Percentiles rank a stretch among this genome's conserved stretches.
Evolutionary conservation across 2,888 invertebrate species (phyloP).

Genomic region (Lucinisca nassula): DNA sequence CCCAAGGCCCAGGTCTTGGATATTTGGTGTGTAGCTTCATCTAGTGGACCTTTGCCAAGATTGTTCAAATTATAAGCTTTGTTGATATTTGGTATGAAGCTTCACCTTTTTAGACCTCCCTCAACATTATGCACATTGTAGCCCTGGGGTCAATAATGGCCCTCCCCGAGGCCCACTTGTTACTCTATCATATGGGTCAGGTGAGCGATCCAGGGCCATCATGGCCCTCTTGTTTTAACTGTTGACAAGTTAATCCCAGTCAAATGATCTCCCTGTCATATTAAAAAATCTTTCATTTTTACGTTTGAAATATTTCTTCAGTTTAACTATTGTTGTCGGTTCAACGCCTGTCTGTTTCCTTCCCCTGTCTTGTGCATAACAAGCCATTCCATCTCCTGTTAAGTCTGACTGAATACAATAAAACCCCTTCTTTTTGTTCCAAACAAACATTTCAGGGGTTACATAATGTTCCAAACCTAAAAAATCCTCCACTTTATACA

Average conservation of each 20-base stretch:
- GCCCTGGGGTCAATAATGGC: no score
- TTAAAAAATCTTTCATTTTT: constrained; percentile 90
- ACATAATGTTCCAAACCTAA: constrained; percentile 78
- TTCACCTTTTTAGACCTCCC: no score
- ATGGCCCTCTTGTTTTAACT: no score
- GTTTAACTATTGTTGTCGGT: constrained; percentile 26
- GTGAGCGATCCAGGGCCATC: no score
- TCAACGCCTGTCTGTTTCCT: constrained; percentile 89
- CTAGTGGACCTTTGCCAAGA: no score
- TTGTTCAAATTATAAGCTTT: no score
- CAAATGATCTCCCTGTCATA: constrained; percentile 96
- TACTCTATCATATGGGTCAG: no score
- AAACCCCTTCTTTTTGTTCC: constrained; percentile 98
- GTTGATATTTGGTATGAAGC: no score
- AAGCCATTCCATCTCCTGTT: constrained; percentile 90
- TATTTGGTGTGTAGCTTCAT: no score
- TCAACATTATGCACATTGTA: no score
- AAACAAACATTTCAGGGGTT: constrained; percentile 94
- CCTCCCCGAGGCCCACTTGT: no score
- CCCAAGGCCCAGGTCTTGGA: no score
- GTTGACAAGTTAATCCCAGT: constrained; percentile 93
- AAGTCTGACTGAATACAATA: constrained; percentile 92
- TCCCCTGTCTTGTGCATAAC: constrained; percentile 96
- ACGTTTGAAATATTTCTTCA: constrained; percentile 82
- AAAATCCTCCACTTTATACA: constrained; percentile 80